Conservation (phyloP, 1,140 invertebrate species). For the Reticulitermes speratus region DNA sequence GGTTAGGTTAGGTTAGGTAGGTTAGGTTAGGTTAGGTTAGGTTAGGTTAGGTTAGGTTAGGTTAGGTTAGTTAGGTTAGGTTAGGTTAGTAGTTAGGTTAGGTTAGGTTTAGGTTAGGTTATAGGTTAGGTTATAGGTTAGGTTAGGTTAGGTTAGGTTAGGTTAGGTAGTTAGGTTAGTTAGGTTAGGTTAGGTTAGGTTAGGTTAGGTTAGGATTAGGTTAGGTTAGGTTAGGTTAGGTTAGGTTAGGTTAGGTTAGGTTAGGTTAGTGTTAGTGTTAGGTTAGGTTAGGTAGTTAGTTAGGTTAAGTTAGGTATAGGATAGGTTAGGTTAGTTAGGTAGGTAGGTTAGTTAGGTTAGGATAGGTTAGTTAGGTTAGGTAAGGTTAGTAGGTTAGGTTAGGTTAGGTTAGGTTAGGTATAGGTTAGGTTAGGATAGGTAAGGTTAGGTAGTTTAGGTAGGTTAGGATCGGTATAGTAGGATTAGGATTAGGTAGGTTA, state of each 20-base stretch:
- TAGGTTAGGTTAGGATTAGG: no score
- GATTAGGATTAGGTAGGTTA: constrained; percentile 37
- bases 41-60: no score
- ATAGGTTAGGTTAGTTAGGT: constrained; percentile 30
- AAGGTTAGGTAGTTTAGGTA: constrained; percentile 36
- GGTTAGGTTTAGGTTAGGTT: constrained; percentile 40
- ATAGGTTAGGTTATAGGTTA: constrained; percentile 39
- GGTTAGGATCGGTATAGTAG: constrained; percentile 34
- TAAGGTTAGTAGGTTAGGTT: no score
- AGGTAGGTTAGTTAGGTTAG: no score
- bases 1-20: constrained; percentile 39
- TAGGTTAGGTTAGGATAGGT: constrained; percentile 36
- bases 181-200: constrained; percentile 38
- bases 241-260: constrained; percentile 35
- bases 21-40: no score
- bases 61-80: no score
- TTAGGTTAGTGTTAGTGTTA: constrained; percentile 38
- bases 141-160: constrained; percentile 40
- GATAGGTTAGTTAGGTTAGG: no score
- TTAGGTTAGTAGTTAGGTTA: no score
- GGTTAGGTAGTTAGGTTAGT: constrained; percentile 40
- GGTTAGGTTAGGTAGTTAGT: constrained; percentile 40
- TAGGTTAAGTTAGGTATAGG: constrained; percentile 39
- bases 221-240: constrained; percentile 38
- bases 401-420: constrained; percentile 39